Base-by-base conservation (phyloP, 2,113 vertebrate species). In the Loxodonta africana region DNA sequence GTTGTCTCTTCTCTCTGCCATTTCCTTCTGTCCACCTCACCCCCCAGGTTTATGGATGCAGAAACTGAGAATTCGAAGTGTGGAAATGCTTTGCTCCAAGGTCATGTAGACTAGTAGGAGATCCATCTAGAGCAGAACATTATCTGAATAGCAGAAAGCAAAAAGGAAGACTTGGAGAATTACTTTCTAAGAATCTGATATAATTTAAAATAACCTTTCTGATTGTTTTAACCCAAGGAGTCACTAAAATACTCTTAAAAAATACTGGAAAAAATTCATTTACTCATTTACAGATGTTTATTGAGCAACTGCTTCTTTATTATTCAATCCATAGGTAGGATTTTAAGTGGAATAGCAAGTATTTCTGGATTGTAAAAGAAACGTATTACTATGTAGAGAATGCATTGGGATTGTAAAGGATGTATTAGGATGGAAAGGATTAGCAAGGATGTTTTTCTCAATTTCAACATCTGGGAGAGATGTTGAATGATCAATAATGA, bases 91-190 rank as follows among this genome's bases (percentile, higher is more conserved):
- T 93, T 89, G 80, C 77, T 91, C 62, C 46, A 91, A 80, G 53
- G 7, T 74, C 65, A 71, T 83, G 30, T 65, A 85, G 51, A 78
- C 62, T 71, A 53, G 33, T 33, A 76, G 62, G 71, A 78, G 25
- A 82, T 67, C 89, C 48, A 67, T 83, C 71, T 78, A 90, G 71
- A 95, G 46, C 77, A 92, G 53, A 63, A 80, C 41, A 90, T 90
- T 92, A 87, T 65, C 81, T 92, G 48, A 85, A 12, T 94, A 86
- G 86, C 67, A 92, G 80, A 95, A 28, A 89, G 74, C n/a, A 94
- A 74, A 57, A 84, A 76, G 30, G 82, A 88, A 83, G 20, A 3
- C 67, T 87, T 86, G 62, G 83, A 44, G 92, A 87, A 67, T 48
- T 82, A 57, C 48, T 90, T 94, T 85, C 28, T 84, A 83, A 91